Base-by-base conservation (phyloP, 2,888 invertebrate genomes). In the Tenthredo amoena region DNA sequence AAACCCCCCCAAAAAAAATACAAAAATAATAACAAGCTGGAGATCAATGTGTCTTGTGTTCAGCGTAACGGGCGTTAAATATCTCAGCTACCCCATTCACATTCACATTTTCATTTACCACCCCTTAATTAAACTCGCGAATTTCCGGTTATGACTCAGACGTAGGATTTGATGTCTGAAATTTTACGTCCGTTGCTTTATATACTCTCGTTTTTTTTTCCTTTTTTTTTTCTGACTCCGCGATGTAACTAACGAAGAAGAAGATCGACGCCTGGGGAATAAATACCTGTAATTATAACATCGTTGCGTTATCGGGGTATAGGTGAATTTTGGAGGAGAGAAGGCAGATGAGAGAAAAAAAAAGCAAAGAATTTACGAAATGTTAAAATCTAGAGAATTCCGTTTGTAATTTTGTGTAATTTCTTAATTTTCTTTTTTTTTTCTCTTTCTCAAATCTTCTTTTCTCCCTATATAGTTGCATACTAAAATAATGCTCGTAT, bases 61-160 rank as follows among this genome's bases (percentile, higher is more conserved):
- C 55, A 55, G 55, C 26, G 26, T 62, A 62, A 62, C 62, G 62
- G 62, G 62, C 62, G 62, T 68, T 68, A 68, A 68, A 68, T 68
- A 68, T 68, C 34, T 68, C 68, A 34, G 68, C 68, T 31, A 34
- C 62, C 9, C 62, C n/a, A 58, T 21, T 21, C n/a, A 21, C 21
- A 58, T 65, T 26, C 10, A 65, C 68, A 18, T 68, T 68, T 34
- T 34, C 7, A 68, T 68, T 68, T 1, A 34, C 68, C 18, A 34
- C 68, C 18, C 15, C 6, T 10, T 10, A 6, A 68, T 68, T 68
- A 7, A 7, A 68, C 5, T 34, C 68, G 34, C 34, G 34, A 68
- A 34, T 68, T 68, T 68, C 7, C 18, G 34, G 18, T 68, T 34
- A 34, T 34, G 34, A 34, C 2, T 34, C 12, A 43, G 1, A 43